These are phyloP conservation scores for Cheilosia soror DNA, from an alignment of 2,888 invertebrate species.

Conservation along the genomic window DNA sequence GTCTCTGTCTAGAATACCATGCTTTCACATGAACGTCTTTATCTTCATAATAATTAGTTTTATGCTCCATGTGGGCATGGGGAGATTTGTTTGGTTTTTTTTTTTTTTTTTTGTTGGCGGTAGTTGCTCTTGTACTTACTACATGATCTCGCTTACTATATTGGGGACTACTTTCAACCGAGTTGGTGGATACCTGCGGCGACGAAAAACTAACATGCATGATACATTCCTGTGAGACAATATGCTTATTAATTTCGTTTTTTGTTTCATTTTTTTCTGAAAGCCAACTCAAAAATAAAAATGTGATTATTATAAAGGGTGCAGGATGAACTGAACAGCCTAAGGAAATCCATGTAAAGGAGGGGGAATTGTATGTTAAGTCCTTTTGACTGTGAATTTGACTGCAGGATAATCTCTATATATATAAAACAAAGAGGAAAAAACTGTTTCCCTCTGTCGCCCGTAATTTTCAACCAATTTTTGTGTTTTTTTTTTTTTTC, in stretches of 20 bases:
- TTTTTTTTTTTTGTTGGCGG: neutral
- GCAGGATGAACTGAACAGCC: neutral
- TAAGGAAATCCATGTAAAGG: neutral
- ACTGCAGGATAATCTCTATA: too few relatives aligned
- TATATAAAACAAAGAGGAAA: too few relatives aligned
- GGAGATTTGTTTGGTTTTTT: neutral
- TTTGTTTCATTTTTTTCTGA: neutral
- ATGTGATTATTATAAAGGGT: neutral
- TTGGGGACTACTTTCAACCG: conserved; percentile 8
- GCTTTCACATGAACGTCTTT: conserved; percentile 13
- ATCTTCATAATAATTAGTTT: conserved; percentile 29
- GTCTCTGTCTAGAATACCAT: neutral
- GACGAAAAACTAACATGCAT: conserved; percentile 3
- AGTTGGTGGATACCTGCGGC: conserved; percentile 10
- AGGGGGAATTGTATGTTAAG: neutral
- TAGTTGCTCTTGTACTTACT: neutral
- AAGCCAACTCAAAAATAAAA: neutral
- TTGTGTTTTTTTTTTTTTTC: too few relatives aligned
- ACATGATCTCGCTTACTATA: too few relatives aligned
- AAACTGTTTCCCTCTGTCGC: too few relatives aligned
- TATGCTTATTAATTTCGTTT: neutral
- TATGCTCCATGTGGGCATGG: neutral
- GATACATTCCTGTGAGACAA: conserved; percentile 11
- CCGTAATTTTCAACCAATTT: too few relatives aligned
- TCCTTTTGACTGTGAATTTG: neutral